Base-by-base conservation (phyloP, 2,113 vertebrate genomes). In the Hippoglossus stenolepis region DNA sequence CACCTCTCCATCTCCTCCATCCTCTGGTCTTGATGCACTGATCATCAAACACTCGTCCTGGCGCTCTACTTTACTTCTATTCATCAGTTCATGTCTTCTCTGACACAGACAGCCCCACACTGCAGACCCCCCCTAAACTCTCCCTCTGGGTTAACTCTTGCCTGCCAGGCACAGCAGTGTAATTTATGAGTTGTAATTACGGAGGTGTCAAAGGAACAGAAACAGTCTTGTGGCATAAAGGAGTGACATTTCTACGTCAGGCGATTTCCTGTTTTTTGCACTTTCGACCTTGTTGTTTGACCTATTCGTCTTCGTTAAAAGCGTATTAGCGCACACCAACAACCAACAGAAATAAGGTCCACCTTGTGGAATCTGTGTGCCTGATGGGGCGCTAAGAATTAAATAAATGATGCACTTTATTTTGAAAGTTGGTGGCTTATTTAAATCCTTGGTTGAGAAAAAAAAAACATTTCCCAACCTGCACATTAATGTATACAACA, bases 161-260 rank as follows among this genome's bases (percentile, higher is more conserved):
- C 56, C 82, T 45, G 43, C 72, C 65, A 58, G 60, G 31, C 38
- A 5, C 67, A 31, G 65, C 70, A 8, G 60, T 58, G 49, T 91
- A 68, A 91, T 89, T 89, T 87, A 89, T 86, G 79, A 83, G 63
- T 11, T 51, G 75, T 73, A 89, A 91, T 91, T 89, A 90, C 17
- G 14, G 65, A 91, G 88, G 86, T 90, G 88, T 86, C 75, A 88
- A 82, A 83, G 58, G 77, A 87, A 83, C 70, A 77, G 82, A 87
- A 89, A 75, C 85, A 91, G 85, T 58, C 65, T 65, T 51, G 75
- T 63, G 60, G 38, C 4, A 71, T 82, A 69, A 86, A 87, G 23
- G 18, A 23, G 79, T 65, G 73, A 84, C 74, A 13, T 14, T 31
- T 65, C 47, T 53, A 45, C 43, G 15, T 61, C 23, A 3, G 63